phyloP scores from a whole-genome alignment of 2,888 invertebrate species.

The Chalcosyrphus nemorum region DNA sequence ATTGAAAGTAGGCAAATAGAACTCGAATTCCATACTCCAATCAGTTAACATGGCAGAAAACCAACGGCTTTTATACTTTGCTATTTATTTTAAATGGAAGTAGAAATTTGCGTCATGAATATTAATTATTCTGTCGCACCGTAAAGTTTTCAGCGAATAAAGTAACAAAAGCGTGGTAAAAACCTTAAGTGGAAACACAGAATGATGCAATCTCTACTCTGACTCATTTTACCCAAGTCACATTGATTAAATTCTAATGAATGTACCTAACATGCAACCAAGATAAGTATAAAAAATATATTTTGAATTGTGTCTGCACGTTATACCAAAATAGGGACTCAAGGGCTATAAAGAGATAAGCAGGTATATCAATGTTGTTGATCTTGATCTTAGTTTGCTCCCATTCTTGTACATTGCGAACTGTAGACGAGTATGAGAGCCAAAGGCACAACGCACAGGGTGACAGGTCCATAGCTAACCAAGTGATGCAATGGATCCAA shows the following conservation, averaged over 20 bases:
- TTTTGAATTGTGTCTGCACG: too few species aligned
- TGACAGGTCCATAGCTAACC: too few species aligned
- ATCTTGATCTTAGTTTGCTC: too few species aligned
- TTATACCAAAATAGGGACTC: too few species aligned
- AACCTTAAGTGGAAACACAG: background rate
- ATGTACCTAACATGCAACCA: background rate
- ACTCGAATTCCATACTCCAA: too few species aligned
- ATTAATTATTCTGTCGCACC: background rate
- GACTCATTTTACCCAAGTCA: background rate
- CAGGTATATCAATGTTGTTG: too few species aligned
- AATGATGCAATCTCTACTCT: background rate
- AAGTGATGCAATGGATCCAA: too few species aligned
- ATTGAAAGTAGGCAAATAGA: too few species aligned
- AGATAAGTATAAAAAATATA: background rate
- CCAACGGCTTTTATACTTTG: background rate
- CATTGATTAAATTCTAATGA: background rate
- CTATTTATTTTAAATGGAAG: background rate
- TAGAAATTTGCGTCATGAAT: background rate
- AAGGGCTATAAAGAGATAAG: too few species aligned
- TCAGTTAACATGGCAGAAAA: background rate
- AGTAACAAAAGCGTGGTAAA: background rate
- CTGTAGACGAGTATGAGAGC: too few species aligned
- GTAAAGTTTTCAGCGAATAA: background rate
- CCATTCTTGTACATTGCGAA: too few species aligned
- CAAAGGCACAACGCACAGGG: too few species aligned